Conservation (phyloP, 2,888 invertebrate species). For the Sipha maydis region DNA sequence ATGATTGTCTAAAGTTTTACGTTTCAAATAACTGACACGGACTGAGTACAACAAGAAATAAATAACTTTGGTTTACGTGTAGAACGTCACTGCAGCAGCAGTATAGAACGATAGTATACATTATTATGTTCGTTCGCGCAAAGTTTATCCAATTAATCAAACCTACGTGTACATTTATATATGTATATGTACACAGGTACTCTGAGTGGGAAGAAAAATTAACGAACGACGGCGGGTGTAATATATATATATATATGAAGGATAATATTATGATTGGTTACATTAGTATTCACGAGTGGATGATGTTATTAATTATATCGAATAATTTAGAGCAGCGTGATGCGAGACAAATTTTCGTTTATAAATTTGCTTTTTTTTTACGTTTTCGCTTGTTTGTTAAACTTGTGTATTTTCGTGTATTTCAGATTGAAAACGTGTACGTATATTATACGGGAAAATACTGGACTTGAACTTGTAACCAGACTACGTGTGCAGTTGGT, state of each 20-base stretch:
- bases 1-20: constrained; percentile 27
- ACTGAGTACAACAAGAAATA: not conserved
- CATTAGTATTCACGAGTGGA: not conserved
- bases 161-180: not conserved
- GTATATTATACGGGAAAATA: not conserved
- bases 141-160: constrained; percentile 32
- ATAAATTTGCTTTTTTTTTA: no score
- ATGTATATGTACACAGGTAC: not conserved
- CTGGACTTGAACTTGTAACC: not conserved
- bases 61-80: constrained; percentile 27
- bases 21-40: not conserved
- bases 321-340: no score
- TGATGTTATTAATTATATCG: not conserved
- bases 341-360: no score
- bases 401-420: not conserved
- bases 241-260: no score
- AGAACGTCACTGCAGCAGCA: not conserved
- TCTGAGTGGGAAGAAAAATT: not conserved
- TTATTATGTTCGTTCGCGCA: not conserved
- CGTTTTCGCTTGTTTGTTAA: not conserved
- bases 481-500: not conserved
- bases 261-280: not conserved
- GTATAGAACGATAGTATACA: not conserved
- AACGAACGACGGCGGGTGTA: no score
- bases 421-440: not conserved